Base-by-base conservation (phyloP, 2,888 invertebrate genomes). In the Dryobota labecula region DNA sequence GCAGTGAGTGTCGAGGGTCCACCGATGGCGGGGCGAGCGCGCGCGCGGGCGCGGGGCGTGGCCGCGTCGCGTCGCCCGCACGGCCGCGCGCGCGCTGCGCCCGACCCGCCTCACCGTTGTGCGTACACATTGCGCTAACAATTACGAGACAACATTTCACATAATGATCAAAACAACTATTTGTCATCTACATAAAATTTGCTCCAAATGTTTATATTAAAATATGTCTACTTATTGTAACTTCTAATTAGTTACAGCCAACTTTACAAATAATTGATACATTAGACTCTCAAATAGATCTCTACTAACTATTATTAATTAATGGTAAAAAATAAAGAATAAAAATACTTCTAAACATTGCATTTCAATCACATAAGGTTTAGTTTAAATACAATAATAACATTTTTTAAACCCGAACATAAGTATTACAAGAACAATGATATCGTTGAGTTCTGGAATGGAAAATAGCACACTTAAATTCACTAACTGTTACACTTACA, bases 221-320 rank as follows among this genome's bases (percentile, higher is more conserved):
- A 95, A 96, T 95, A 96, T 94, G 90, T 95, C 95, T 95, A 95
- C 95, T 95, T 95, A 95, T 94, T 93, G 95, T 95, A 95, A 96
- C 95, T 93, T 94, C 95, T 95, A 95, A 92, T 93, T 95, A 95
- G 95, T 95, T 95, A 96, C 96, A 96, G 96, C 95, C 95, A 94
- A 95, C 95, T 95, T 96, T 95, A 96, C 96, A 95, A 96, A 96
- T 96, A 95, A 96, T 96, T 95, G 95, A 96, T 96, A 96, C 95
- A 95, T 96, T 96, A 96, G 94, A 95, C 96, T 96, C 95, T 95
- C 96, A 95, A 95, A 96, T 95, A 96, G 95, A 96, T 95, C 95
- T 95, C 96, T 96, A 95, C 95, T 95, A 95, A 95, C 95, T 95
- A 96, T 95, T 92, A 92, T 93, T 92, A 90, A 94, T 95, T 96